These are phyloP conservation scores for Rhabditophanes sp. DNA, from an alignment of 2,888 invertebrate genomes.

Conservation along the genomic window DNA sequence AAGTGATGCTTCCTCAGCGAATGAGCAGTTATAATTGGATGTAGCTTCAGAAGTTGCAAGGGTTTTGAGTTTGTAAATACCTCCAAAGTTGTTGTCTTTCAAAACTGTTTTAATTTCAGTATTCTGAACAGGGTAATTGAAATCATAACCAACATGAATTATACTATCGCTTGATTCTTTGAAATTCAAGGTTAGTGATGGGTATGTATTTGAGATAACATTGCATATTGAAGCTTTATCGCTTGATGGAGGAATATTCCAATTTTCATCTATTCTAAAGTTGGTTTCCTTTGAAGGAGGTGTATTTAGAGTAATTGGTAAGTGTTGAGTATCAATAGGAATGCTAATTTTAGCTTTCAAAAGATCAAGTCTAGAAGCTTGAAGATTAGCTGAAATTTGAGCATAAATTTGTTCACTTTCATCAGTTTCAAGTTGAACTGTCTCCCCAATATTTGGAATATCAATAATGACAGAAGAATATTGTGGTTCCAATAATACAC, in stretches of 20 bases:
- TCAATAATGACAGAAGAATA: constrained; percentile 5
- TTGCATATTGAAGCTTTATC: too few relatives aligned
- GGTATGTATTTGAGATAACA: too few relatives aligned
- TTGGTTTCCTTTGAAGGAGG: constrained; percentile 15
- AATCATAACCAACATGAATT: too few relatives aligned
- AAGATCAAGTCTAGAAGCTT: constrained; percentile 9
- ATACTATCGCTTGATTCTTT: too few relatives aligned
- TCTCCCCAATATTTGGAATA: constrained; percentile 13
- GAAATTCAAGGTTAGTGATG: too few relatives aligned
- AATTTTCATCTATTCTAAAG: constrained; percentile 10
- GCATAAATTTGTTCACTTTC: constrained; percentile 26
- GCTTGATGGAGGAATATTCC: constrained; percentile 8
- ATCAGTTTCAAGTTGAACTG: constrained; percentile 12
- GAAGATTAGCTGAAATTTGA: constrained; percentile 17
- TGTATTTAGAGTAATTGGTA: constrained; percentile 10
- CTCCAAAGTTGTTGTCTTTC: too few relatives aligned
- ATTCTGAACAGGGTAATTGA: too few relatives aligned
- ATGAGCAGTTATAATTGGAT: too few relatives aligned
- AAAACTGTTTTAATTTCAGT: too few relatives aligned
- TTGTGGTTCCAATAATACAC: constrained; percentile 15
- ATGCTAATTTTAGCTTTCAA: constrained; percentile 15
- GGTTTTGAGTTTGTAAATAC: too few relatives aligned
- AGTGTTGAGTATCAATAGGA: constrained; percentile 12
- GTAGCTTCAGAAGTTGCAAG: too few relatives aligned
- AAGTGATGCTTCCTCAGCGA: too few relatives aligned